Base-by-base conservation (phyloP, 2,113 vertebrate genomes). In the Tylochromis polylepis region DNA sequence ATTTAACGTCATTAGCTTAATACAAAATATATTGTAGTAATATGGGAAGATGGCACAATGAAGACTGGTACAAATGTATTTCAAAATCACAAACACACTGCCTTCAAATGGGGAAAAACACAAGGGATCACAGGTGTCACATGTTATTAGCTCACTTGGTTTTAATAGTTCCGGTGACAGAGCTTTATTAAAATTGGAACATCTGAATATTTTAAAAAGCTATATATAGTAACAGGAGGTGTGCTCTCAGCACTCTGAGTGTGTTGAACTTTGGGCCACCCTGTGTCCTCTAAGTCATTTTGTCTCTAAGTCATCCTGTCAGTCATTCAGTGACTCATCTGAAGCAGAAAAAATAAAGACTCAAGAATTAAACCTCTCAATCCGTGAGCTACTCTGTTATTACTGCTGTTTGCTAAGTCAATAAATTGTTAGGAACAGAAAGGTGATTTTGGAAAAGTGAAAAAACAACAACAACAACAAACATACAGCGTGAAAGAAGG, bases 131-230 rank as follows among this genome's bases (percentile, higher is more conserved):
- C 29, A 53, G 36, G 79, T 15, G 1, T 24, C 82, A 85, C 29
- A 18, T 81, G 81, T 82, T 51, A 84, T 90, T 88, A 81, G 55
- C 79, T 81, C 77, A 84, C 65, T 27, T 60, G n/a, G 18, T 86
- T 78, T 83, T 60, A 83, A 79, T 65, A 79, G 81, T 65, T 62
- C 72, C 2, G 1, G 29, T 6, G 6, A 58, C 16, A 10, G 67
- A 85, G 88, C 58, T 60, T 90, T 80, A 82, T 82, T 92, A 84
- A 90, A 89, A 86, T 75, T 85, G n/a, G n/a, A 89, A 55, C 53
- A 82, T 72, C 5, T 86, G 12, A 91, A 85, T 88, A 89, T 91
- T 87, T 90, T 14, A 84, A 59, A 87, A 81, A 57, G 79, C 36
- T 70, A 84, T 84, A 72, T 84, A 49, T 55, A 84, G 86, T 16